Conservation (phyloP, 2,797 vertebrate species). For the Eleutherodactylus coqui region DNA sequence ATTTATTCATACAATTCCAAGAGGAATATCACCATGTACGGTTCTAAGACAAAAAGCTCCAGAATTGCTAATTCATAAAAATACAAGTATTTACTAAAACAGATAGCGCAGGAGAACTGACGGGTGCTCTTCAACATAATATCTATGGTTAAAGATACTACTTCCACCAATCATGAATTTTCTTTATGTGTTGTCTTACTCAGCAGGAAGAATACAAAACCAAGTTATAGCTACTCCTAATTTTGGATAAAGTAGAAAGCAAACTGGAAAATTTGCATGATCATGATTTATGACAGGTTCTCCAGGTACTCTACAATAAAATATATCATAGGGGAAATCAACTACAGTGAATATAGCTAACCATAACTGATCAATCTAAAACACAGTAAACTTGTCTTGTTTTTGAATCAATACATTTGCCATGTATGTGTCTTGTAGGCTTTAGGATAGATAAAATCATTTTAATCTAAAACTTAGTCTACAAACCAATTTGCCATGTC, state of each 20-base stretch:
- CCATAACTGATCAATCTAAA: too few species aligned
- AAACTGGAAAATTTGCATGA: neutral
- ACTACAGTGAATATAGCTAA: too few species aligned
- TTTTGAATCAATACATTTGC: too few species aligned
- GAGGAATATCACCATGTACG: too few species aligned
- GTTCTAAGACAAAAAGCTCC: too few species aligned
- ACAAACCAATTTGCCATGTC: slow-evolving; percentile 22
- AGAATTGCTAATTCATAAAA: too few species aligned
- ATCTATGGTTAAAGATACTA: neutral
- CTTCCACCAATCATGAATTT: neutral
- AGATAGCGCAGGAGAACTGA: too few species aligned
- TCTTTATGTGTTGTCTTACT: neutral
- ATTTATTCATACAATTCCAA: too few species aligned
- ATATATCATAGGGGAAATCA: too few species aligned
- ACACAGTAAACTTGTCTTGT: too few species aligned
- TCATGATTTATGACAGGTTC: neutral
- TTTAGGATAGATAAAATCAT: neutral
- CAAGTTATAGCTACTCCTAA: neutral
- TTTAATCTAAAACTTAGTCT: neutral
- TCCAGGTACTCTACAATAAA: neutral
- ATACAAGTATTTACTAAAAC: too few species aligned
- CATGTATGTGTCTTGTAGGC: neutral
- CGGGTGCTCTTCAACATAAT: neutral
- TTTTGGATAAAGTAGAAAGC: neutral
- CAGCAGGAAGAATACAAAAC: neutral